Evolutionary conservation across 2,113 vertebrate species (phyloP).

Genomic region (Emydocephalus ijimae): DNA sequence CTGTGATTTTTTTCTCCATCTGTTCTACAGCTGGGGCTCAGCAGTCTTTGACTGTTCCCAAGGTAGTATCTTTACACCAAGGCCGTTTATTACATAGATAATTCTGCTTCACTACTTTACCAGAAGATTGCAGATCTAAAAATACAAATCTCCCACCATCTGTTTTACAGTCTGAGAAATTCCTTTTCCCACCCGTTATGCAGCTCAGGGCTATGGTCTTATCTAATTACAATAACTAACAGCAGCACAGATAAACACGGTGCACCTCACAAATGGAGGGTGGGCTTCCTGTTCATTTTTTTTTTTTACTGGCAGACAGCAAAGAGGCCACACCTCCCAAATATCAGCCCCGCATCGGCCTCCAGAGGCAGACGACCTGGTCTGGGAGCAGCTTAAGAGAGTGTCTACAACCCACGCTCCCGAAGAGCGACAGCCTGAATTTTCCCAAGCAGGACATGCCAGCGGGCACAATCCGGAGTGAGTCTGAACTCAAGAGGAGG

Average conservation of each 20-base stretch:
- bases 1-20: neutral
- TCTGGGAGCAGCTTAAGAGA: slow-evolving; percentile 80
- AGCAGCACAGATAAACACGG: neutral
- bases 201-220: neutral
- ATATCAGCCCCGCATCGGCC: slow-evolving; percentile 53
- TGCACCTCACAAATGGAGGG: neutral
- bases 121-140: no score
- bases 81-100: no score
- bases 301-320: neutral
- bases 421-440: slow-evolving; percentile 85
- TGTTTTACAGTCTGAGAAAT: no score
- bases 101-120: no score
- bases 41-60: neutral
- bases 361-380: slow-evolving; percentile 88
- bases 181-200: neutral
- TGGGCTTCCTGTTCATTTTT: accelerated
- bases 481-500: slow-evolving; percentile 45
- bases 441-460: slow-evolving; percentile 70
- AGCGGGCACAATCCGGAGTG: slow-evolving; percentile 60
- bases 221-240: neutral
- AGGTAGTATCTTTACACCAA: no score
- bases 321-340: neutral
- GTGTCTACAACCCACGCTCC: slow-evolving; percentile 68
- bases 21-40: neutral
- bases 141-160: no score